Evolutionary conservation across 2,113 vertebrate species (phyloP).

Genomic region (Collichthys lucidus): DNA sequence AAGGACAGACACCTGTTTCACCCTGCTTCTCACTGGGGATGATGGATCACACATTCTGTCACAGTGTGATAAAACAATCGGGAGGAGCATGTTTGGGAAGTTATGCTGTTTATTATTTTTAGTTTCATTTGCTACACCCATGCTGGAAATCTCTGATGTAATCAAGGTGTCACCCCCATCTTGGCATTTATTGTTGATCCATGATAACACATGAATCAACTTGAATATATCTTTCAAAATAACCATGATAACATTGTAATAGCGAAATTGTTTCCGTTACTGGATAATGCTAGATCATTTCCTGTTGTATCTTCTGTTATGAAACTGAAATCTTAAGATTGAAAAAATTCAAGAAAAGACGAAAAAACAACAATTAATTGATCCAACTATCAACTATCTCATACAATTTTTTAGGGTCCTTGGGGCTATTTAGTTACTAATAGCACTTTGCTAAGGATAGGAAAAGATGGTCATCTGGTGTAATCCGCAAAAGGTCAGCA

Average conservation of each 20-base stretch:
- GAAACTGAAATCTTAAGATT: no score
- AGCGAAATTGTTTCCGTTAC: background rate
- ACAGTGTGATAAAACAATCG: slow-evolving; percentile 16
- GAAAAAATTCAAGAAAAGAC: no score
- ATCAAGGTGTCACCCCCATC: background rate
- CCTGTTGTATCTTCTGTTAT: no score
- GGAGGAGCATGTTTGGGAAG: background rate
- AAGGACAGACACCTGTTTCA: slow-evolving; percentile 33
- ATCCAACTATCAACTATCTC: background rate
- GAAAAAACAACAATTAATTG: no score
- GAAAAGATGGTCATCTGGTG: no score
- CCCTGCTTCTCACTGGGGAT: background rate
- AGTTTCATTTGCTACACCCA: background rate
- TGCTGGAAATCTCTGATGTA: slow-evolving; percentile 2
- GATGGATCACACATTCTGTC: slow-evolving; percentile 9
- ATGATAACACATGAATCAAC: background rate
- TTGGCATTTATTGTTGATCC: background rate
- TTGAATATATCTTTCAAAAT: background rate
- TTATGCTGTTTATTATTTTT: background rate
- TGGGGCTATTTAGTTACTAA: no score
- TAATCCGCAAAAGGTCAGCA: no score
- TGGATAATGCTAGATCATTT: no score
- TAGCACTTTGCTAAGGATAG: no score
- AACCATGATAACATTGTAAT: background rate
- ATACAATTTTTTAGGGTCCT: background rate